Percentiles rank a stretch among this genome's conserved stretches.
These are phyloP conservation scores for Cyclargus thomasi DNA, from an alignment of 1,140 invertebrate genomes.

Conservation along the genomic window DNA sequence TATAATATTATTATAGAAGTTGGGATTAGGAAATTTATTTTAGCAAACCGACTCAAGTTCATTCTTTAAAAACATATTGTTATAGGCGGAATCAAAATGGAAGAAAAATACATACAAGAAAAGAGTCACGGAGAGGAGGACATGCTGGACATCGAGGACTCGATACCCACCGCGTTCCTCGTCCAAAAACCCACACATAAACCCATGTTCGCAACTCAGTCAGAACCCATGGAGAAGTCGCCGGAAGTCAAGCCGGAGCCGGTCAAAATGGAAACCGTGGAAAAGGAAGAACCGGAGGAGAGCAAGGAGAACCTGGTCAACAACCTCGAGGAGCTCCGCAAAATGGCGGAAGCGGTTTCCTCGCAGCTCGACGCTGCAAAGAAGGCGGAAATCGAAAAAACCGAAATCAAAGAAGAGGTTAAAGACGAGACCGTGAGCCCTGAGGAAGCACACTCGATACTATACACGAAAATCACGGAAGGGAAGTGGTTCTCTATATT, in stretches of 20 bases:
- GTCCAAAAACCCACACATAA: conserved; percentile 71
- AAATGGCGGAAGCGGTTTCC: conserved; percentile 76
- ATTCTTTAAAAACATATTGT: too few relatives aligned
- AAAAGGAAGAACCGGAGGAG: conserved; percentile 46
- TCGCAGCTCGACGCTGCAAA: conserved; percentile 67
- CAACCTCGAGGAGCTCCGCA: conserved; percentile 74
- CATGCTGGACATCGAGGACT: conserved; percentile 73
- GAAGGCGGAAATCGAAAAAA: conserved; percentile 71
- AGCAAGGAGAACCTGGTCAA: conserved; percentile 61
- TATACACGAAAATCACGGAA: conserved; percentile 61
- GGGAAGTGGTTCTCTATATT: conserved; percentile 78
- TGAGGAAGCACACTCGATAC: conserved; percentile 46
- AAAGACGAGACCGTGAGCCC: conserved; percentile 72
- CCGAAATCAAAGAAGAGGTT: conserved; percentile 71
- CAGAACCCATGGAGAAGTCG: conserved; percentile 59
- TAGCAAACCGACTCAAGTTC: too few relatives aligned
- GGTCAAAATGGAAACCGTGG: conserved; percentile 43
- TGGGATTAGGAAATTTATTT: too few relatives aligned
- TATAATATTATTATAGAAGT: too few relatives aligned
- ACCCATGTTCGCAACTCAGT: conserved; percentile 53
- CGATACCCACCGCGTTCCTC: conserved; percentile 71
- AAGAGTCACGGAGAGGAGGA: conserved; percentile 65
- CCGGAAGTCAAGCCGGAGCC: conserved; percentile 64
- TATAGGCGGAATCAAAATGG: conserved; percentile 73
- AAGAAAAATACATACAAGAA: conserved; percentile 73